Percentiles rank a stretch among this genome's conserved stretches.
Evolutionary conservation across 2,888 invertebrate genomes (phyloP).

Genomic region (Tinea trinotella): DNA sequence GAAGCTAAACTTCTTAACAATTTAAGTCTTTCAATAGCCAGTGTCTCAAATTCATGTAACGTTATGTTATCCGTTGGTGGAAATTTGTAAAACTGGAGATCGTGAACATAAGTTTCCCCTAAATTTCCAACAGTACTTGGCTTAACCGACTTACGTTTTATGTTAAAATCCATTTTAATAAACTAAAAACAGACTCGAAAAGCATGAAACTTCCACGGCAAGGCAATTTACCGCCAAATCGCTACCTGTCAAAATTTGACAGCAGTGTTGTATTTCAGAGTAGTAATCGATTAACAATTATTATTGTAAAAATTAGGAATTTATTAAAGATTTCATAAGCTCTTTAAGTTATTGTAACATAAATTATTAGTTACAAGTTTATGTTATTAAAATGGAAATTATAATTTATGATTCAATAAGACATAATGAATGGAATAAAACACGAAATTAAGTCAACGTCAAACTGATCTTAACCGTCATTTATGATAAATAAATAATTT

Average conservation of each 20-base stretch:
- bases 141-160: slow-evolving; percentile 54
- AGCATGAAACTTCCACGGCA: background rate
- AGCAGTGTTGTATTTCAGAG: background rate
- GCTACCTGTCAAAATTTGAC: background rate
- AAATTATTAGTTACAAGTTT: too few species aligned
- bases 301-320: too few species aligned
- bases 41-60: slow-evolving; percentile 88
- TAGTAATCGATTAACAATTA: background rate
- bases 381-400: too few species aligned
- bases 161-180: slow-evolving; percentile 53
- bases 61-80: slow-evolving; percentile 83
- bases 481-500: too few species aligned
- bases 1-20: slow-evolving; percentile 84
- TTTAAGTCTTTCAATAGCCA: slow-evolving; percentile 87
- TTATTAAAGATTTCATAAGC: too few species aligned
- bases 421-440: too few species aligned
- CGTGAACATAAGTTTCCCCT: slow-evolving; percentile 77
- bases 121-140: slow-evolving; percentile 47
- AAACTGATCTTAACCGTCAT: too few species aligned
- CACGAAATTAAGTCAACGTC: too few species aligned
- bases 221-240: background rate
- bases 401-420: too few species aligned
- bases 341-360: too few species aligned
- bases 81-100: slow-evolving; percentile 83
- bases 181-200: too few species aligned